phyloP scores from a whole-genome alignment of 2,113 vertebrate genomes.

The Vicugna pacos region DNA sequence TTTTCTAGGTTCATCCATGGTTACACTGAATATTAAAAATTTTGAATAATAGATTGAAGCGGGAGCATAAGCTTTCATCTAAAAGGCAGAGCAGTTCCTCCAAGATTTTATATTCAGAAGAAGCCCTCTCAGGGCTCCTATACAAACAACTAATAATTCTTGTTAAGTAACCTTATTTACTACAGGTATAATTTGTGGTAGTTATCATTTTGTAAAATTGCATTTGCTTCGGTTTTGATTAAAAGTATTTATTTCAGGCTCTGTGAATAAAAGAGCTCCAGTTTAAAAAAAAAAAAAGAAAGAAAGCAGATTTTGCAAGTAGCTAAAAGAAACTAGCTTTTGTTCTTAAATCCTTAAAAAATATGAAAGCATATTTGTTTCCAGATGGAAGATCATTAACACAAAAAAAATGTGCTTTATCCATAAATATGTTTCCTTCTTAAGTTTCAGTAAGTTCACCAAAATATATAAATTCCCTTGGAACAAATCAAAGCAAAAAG shows the following conservation, averaged over 20 bases:
- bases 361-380: conserved; percentile 73
- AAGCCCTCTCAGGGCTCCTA: not conserved
- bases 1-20: conserved; percentile 54
- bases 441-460: conserved; percentile 60
- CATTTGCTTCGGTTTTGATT: conserved; percentile 70
- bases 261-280: not conserved
- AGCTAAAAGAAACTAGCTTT: conserved; percentile 67
- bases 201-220: conserved; percentile 48
- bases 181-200: conserved; percentile 8
- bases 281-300: not conserved
- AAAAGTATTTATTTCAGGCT: conserved; percentile 44
- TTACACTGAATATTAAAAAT: conserved; percentile 73
- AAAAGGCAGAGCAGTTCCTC: not conserved
- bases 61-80: conserved; percentile 54
- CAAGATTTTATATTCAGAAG: conserved; percentile 5
- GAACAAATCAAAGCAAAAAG: conserved; percentile 35
- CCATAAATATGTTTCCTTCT: conserved; percentile 66
- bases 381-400: conserved; percentile 81
- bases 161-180: conserved; percentile 57
- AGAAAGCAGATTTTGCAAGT: conserved; percentile 28
- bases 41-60: conserved; percentile 53
- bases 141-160: conserved; percentile 51
- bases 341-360: conserved; percentile 72
- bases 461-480: conserved; percentile 53
- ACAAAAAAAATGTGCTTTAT: conserved; percentile 70